These are phyloP conservation scores for Lordiphosa clarofinis DNA, from an alignment of 1,140 invertebrate species.

Conservation along the genomic window DNA sequence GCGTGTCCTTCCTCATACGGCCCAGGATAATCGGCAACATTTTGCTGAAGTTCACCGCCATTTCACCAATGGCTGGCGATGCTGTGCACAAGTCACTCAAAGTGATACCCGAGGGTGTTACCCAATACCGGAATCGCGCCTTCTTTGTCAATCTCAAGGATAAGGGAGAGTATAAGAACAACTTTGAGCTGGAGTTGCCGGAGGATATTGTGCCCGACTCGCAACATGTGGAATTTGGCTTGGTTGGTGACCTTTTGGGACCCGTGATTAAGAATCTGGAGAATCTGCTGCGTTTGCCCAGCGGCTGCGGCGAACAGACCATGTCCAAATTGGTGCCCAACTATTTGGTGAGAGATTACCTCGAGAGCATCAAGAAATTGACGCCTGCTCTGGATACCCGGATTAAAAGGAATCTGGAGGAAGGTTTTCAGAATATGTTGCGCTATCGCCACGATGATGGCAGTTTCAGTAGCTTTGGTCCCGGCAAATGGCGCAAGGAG, in stretches of 20 bases:
- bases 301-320: conserved; percentile 96
- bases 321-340: conserved; percentile 95
- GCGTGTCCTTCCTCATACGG: conserved; percentile 89
- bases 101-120: conserved; percentile 90
- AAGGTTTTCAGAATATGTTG: conserved; percentile 95
- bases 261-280: conserved; percentile 88
- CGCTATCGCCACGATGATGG: conserved; percentile 93
- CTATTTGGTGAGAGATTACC: conserved; percentile 91
- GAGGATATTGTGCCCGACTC: conserved; percentile 86
- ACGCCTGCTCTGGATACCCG: conserved; percentile 84
- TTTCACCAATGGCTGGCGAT: conserved; percentile 86
- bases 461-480: conserved; percentile 96
- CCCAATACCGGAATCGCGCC: conserved; percentile 88
- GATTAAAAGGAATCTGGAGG: conserved; percentile 88
- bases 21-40: conserved; percentile 87
- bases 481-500: conserved; percentile 54
- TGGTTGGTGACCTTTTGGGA: conserved; percentile 88
- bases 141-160: conserved; percentile 88
- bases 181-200: conserved; percentile 86
- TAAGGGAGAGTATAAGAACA: conserved; percentile 81
- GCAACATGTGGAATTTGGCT: conserved; percentile 85
- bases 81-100: conserved; percentile 85
- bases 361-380: conserved; percentile 68
- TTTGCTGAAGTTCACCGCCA: conserved; percentile 87
- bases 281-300: conserved; percentile 89